Base-by-base conservation (phyloP, 2,113 vertebrate species). In the Varanus salvator region DNA sequence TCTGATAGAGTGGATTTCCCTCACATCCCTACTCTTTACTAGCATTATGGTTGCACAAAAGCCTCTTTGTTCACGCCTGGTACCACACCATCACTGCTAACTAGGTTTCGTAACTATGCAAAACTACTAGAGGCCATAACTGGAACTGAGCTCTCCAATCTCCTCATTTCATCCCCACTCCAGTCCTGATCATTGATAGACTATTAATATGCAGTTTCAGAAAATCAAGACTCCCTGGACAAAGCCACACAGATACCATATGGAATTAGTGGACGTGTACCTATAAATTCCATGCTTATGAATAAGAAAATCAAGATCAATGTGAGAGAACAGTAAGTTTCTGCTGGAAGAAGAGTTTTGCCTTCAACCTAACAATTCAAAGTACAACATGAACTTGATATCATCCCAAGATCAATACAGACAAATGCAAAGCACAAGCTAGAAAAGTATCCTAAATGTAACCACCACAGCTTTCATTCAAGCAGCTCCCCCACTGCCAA, bases 381-480 rank as follows among this genome's bases (percentile, higher is more conserved):
- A 84, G 74, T 76, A 44, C 17, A 29, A 6, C 21, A 14, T 44
- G 66, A 88, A 90, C 89, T 91, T 88, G 5, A 3, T 34, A 76
- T 25, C 86, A 80, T 92, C 11, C 34, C 0, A 1, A 93, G 86
- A 74, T 48, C 64, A 34, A 31, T 68, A 69, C 88, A 91, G 77
- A 7, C 12, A 91, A 89, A 88, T 6, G 23, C 91, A 84, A 84
- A 12, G 69, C 92, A 84, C 3, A 75, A 75, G 50, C 87, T 81
- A 54, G 0, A 17, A 66, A 52, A 4, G 4, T 15, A 50, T n/a
- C 85, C 91, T 25, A 19, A 9, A 89, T 76, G 44, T 57, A 91
- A 68, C 11, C 91, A 60, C 34, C 52, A 60, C 82, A 85, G 23
- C 69, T 85, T 75, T 81, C 87, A 87, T 69, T 80, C 52, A 27